These are phyloP conservation scores for Eugnorisma glareosa DNA, from an alignment of 2,888 invertebrate species.

Conservation along the genomic window DNA sequence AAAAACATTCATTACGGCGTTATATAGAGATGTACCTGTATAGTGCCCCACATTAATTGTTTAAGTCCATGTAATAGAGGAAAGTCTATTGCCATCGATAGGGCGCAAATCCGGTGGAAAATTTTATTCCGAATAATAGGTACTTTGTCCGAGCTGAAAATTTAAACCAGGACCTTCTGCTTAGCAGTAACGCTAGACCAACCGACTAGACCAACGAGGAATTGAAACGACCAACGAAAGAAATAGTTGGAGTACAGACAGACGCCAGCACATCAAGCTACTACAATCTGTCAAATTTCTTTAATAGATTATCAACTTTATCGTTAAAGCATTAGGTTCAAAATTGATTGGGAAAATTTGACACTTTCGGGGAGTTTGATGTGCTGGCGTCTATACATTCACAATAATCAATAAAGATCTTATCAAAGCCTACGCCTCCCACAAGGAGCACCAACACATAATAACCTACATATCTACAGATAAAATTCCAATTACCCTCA, in stretches of 20 bases:
- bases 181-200: not conserved
- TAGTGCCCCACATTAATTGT: not conserved
- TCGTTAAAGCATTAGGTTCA: too few relatives aligned
- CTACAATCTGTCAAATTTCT: too few relatives aligned
- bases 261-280: too few relatives aligned
- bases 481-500: slow-evolving; percentile 26
- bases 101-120: not conserved
- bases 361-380: too few relatives aligned
- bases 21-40: not conserved
- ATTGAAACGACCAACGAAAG: not conserved
- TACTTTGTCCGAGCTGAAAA: not conserved
- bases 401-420: slow-evolving; percentile 1
- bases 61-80: not conserved
- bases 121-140: too few relatives aligned
- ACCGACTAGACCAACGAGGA: not conserved
- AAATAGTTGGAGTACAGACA: not conserved
- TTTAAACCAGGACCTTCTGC: not conserved
- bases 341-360: too few relatives aligned
- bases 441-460: not conserved
- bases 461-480: slow-evolving; percentile 6
- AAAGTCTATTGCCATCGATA: not conserved
- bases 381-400: not conserved
- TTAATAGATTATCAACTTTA: too few relatives aligned
- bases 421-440: slow-evolving; percentile 10
- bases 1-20: too few relatives aligned